Evolutionary conservation across 2,113 vertebrate genomes (phyloP), one percentile per base, ranked within the genome.

Genomic region (Eurypyga helias): DNA sequence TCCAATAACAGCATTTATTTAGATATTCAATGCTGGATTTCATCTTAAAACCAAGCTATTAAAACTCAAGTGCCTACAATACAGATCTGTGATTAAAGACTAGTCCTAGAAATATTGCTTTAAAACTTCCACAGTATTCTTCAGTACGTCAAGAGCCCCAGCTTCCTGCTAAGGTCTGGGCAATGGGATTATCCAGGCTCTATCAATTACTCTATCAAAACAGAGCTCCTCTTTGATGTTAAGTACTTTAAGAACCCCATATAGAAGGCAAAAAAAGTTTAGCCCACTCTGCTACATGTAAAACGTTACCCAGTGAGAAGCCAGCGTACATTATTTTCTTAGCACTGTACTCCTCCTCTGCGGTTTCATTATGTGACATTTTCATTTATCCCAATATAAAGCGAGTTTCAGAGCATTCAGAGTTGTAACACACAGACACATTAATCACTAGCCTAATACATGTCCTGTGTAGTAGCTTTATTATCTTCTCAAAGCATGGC

Each of bases 401-500:
- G 86, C 43, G 72, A 38, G 70, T 92, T 95, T 84, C 70, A 79
- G 83, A 84, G 65, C 41, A 91, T 58, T 95, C 8, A 0, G 71
- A 88, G 86, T 34, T 95, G 76, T 89, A 92, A 91, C 70, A 92
- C 91, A 93, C 70, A 95, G 85, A 92, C 82, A 83, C 85, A 95
- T 97, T 97, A 96, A 96, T 97, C 96, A 94, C 57, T 71, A 93
- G 84, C 83, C 82, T 91, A 95, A 96, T 96, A 95, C 92, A 93
- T 24, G 73, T 92, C 87, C 72, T 91, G 51, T 89, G 93, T 80
- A 94, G 90, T 97, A 93, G 87, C 89, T 95, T 96, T 95, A 97
- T 95, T 95, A 95, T 96, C 95, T 95, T 96, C 96, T 95, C 94
- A 96, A 96, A 93, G 89, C 78, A 95, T 88, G 91, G 93, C 76